phyloP scores from a whole-genome alignment of 2,888 invertebrate genomes.

The Eupithecia subumbrata region DNA sequence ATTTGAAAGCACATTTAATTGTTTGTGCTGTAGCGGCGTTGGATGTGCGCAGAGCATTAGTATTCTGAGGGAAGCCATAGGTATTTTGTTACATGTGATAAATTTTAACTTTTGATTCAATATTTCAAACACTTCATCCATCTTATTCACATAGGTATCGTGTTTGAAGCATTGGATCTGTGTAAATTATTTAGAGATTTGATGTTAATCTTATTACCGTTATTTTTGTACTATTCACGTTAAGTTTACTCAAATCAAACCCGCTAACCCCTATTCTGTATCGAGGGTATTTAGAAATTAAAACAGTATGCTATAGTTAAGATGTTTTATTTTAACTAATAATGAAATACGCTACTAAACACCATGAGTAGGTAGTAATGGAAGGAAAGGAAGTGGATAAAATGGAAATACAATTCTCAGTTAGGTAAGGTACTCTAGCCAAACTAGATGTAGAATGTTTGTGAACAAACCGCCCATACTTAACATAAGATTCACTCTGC shows the following conservation, averaged over 20 bases:
- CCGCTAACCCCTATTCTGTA: slow-evolving; percentile 82
- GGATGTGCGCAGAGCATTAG: too few relatives aligned
- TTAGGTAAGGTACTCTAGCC: background rate
- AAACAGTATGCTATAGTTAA: slow-evolving; percentile 81
- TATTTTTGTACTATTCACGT: slow-evolving; percentile 81
- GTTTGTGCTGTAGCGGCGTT: too few relatives aligned
- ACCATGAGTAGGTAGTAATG: background rate
- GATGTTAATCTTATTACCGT: slow-evolving; percentile 61
- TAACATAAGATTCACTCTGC: too few relatives aligned
- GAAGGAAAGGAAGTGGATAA: background rate
- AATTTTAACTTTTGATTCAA: slow-evolving; percentile 50
- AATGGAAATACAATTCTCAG: background rate
- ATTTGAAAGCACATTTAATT: too few relatives aligned
- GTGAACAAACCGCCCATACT: too few relatives aligned
- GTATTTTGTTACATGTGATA: slow-evolving; percentile 55
- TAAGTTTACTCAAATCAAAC: slow-evolving; percentile 80
- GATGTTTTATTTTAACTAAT: slow-evolving; percentile 73
- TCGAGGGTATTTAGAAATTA: slow-evolving; percentile 84
- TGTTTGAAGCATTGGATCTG: slow-evolving; percentile 47
- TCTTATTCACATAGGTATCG: slow-evolving; percentile 1
- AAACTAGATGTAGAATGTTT: too few relatives aligned
- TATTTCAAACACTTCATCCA: slow-evolving; percentile 52
- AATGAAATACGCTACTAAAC: background rate
- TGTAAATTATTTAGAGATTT: slow-evolving; percentile 56
- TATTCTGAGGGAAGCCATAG: slow-evolving; percentile 4